Evolutionary conservation across 2,113 vertebrate species (phyloP), one percentile per base, ranked within the genome.

Genomic region (Semnopithecus entellus): DNA sequence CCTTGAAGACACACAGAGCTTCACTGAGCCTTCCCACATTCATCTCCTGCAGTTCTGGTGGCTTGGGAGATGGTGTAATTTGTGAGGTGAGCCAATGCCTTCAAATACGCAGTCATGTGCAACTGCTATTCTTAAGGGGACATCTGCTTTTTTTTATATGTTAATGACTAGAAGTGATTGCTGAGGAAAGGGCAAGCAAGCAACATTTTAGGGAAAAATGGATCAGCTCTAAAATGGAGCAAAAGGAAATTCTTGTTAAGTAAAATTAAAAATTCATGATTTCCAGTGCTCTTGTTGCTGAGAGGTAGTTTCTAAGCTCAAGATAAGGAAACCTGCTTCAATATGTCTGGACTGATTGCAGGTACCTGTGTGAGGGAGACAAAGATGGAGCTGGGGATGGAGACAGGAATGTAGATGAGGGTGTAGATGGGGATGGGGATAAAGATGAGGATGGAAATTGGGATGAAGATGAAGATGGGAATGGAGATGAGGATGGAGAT

Each of bases 21-120:
- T 38, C 57, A 40, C 18, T 2, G 17, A 1, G 1, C 57, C 61
- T 78, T 18, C 25, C n/a, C 76, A 30, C 23, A 9, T 2, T 17
- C 8, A 0, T n/a, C 13, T 7, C 38, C 64, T 40, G 35, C 13
- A 4, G 57, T 27, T 38, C 1, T n/a, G 17, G 20, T 20, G 12
- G 22, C 40, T 14, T 5, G 23, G 2, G 78, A 30, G 87, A 22
- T 8, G 2, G 25, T 14, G n/a, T 5, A 0, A 13, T 8, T 14
- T 2, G 6, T 40, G 64, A 22, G 43, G 55, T 2, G 18, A 45
- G 27, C 57, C 78, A 48, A 17, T 14, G 7, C 50, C 50, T 88
- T 25, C 5, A 2, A 0, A 13, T 16, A 38, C 30, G 10, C 61
- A 2, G 38, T 0, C 20, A 2, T 1, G 25, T 32, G 22, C 17